Evolutionary conservation across 2,888 invertebrate species (phyloP).

Genomic region (Hetaerina titia): DNA sequence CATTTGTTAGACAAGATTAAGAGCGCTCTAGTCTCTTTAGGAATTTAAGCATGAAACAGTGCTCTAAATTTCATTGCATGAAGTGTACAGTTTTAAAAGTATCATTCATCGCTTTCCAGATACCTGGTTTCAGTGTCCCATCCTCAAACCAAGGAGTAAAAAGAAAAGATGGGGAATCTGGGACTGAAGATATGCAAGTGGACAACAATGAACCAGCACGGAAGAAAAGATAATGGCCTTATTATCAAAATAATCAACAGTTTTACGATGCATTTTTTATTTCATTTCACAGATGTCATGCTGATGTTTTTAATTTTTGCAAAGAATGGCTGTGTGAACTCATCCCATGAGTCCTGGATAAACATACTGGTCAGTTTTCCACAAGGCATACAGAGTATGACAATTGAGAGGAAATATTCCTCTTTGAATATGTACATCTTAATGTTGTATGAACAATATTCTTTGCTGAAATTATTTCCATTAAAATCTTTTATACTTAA

Average conservation of each 20-base stretch:
- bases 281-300: neutral
- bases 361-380: neutral
- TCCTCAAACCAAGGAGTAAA: slow-evolving; percentile 21
- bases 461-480: too few species aligned
- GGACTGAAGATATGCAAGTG: slow-evolving; percentile 28
- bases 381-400: neutral
- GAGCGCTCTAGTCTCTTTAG: too few species aligned
- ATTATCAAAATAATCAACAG: neutral
- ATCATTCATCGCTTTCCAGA: neutral
- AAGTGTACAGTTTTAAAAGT: neutral
- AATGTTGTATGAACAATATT: too few species aligned
- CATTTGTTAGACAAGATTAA: too few species aligned
- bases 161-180: slow-evolving; percentile 37
- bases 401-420: neutral
- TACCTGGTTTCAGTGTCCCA: slow-evolving; percentile 58
- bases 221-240: slow-evolving; percentile 22
- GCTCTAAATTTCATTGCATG: neutral
- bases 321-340: neutral
- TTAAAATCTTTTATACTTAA: too few species aligned
- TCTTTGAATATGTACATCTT: neutral
- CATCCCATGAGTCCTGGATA: neutral
- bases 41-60: too few species aligned
- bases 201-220: slow-evolving; percentile 1
- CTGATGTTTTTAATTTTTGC: neutral
- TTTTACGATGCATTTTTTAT: neutral